Percentiles rank a stretch among this genome's conserved stretches.
Conservation (phyloP, 2,113 vertebrate species). For the Thinocorus orbignyianus region DNA sequence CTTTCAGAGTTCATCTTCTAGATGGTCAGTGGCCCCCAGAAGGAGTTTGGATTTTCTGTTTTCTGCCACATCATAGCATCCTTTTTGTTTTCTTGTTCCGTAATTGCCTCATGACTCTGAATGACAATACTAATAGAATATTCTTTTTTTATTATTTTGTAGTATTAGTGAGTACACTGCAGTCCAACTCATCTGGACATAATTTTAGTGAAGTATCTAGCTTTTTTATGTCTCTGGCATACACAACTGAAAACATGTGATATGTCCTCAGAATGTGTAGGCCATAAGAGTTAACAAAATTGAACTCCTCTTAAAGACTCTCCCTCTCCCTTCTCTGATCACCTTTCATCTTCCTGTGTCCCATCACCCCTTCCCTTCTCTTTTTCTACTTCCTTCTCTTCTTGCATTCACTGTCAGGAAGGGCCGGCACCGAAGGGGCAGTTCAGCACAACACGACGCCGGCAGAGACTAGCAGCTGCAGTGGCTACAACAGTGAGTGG, state of each 20-base stretch:
- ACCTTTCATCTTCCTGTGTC: slow-evolving; percentile 59
- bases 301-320: slow-evolving; percentile 64
- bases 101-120: neutral
- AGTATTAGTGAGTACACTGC: neutral
- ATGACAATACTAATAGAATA: neutral
- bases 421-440: slow-evolving; percentile 81
- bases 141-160: neutral
- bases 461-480: slow-evolving; percentile 82
- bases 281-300: slow-evolving; percentile 44
- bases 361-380: slow-evolving; percentile 55
- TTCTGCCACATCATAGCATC: slow-evolving; percentile 11
- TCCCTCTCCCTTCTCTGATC: slow-evolving; percentile 73
- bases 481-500: slow-evolving; percentile 86
- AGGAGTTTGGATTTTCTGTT: neutral
- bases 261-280: slow-evolving; percentile 18
- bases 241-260: slow-evolving; percentile 20
- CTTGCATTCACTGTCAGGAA: slow-evolving; percentile 82
- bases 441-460: slow-evolving; percentile 78
- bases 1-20: neutral
- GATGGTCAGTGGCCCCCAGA: neutral
- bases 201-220: neutral
- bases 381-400: slow-evolving; percentile 71
- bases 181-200: neutral
- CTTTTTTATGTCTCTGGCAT: neutral
- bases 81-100: slow-evolving; percentile 33